phyloP scores from a whole-genome alignment of 2,113 vertebrate genomes.

The Nesospiza acunhae region DNA sequence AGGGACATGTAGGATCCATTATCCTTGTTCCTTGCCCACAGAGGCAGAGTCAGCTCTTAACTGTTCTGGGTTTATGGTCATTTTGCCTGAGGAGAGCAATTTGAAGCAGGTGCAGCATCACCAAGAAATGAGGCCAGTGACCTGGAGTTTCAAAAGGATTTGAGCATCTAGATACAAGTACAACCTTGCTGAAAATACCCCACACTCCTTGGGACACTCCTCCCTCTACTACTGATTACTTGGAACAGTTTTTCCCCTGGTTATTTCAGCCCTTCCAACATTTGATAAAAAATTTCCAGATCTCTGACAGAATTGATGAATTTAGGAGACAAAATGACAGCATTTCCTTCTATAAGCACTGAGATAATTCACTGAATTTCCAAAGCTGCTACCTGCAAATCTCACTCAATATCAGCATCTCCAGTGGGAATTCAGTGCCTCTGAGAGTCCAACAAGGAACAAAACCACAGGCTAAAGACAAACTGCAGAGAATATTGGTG shows the following conservation, averaged over 20 bases:
- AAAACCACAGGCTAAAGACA: neutral
- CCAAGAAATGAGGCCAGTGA: constrained; percentile 1
- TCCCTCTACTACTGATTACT: neutral
- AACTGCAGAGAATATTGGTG: neutral
- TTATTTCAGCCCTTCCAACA: neutral
- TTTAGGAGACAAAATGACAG: neutral
- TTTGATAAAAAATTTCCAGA: neutral
- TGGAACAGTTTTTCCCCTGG: neutral
- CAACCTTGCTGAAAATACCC: neutral
- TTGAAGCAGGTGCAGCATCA: neutral
- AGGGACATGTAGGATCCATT: neutral
- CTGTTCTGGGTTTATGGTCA: neutral
- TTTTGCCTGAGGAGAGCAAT: neutral
- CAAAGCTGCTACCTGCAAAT: neutral
- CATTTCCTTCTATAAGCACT: neutral
- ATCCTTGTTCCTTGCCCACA: neutral
- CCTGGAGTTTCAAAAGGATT: neutral
- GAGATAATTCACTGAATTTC: neutral
- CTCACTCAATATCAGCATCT: neutral
- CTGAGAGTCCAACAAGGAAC: neutral
- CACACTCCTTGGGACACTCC: neutral
- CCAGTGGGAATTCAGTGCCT: neutral
- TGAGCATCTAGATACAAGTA: neutral
- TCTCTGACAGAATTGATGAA: neutral
- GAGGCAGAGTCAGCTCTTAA: neutral